Base-by-base conservation (phyloP, 2,888 invertebrate genomes). In the Leucophora obtusa region DNA sequence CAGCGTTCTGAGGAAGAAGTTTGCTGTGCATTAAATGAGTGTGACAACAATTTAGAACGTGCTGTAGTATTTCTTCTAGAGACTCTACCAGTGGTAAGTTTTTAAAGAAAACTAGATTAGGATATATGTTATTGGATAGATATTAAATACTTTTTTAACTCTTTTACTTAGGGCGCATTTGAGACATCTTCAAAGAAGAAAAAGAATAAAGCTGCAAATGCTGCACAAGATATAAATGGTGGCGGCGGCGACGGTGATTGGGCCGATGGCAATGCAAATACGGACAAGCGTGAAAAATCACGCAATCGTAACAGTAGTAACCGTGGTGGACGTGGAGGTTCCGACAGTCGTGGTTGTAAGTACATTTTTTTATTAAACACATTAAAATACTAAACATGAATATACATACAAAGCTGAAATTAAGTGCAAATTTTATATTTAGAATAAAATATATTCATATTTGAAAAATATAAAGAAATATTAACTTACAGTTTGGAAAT, bases 11-110 rank as follows among this genome's bases (percentile, higher is more conserved):
- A 96, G 89, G 97, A 97, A 89, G 96, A 97, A 91, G 97, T 96
- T 71, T 95, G 96, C 87, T 95, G 96, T 89, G 98, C 97, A 79
- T 93, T 98, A 75, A 96, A 97, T 90, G 98, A 98, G 92, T 95
- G 96, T 87, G 96, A 97, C 91, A 94, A 96, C 90, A 97, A 98
- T 91, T 92, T 96, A 89, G 94, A 95, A 85, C 93, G 93, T 87
- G 98, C 91, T 73, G 91, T 89, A 82, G 88, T 87, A 83, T 90
- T 90, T 86, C 87, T 91, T 69, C 86, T 91, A 60, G 91, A 91
- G 83, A 87, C 88, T 82, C 86, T 91, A 84, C 90, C 91, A 85
- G 88, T 90, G 86, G 91, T 89, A 76, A 84, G 86, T 85, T 6
- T 38, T 6, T 1, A 47, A 38, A 38, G 4, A 6, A n/a, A 47